These are phyloP conservation scores for Anabas testudineus DNA, from an alignment of 2,797 vertebrate species.

Conservation along the genomic window DNA sequence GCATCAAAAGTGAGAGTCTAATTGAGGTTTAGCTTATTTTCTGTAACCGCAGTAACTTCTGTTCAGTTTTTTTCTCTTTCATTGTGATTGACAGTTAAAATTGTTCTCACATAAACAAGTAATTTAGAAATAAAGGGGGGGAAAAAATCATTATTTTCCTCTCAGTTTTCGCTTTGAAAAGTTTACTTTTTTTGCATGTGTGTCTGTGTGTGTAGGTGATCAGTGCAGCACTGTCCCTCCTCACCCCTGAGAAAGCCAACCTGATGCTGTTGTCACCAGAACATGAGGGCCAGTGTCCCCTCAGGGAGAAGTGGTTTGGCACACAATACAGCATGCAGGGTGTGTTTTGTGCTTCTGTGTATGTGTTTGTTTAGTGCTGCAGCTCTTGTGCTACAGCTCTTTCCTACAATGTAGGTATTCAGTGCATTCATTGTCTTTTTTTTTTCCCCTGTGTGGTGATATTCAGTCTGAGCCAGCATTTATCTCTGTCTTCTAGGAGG, in stretches of 20 bases:
- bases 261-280: constrained; percentile 93
- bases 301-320: constrained; percentile 95
- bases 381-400: constrained; percentile 5
- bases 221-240: constrained; percentile 87
- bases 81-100: constrained; percentile 54
- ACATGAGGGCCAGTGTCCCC: constrained; percentile 92
- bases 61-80: constrained; percentile 27
- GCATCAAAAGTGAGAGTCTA: constrained; percentile 39
- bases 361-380: constrained; percentile 6
- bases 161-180: constrained; percentile 22
- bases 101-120: constrained; percentile 39
- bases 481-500: constrained; percentile 54
- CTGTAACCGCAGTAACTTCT: constrained; percentile 23
- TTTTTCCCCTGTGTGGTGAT: constrained; percentile 51
- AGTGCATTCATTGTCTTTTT: constrained; percentile 61
- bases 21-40: constrained; percentile 52
- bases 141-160: constrained; percentile 1
- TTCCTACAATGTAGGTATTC: constrained; percentile 33
- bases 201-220: constrained; percentile 86
- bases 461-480: constrained; percentile 51
- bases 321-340: constrained; percentile 95
- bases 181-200: constrained; percentile 65
- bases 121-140: constrained; percentile 23
- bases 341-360: constrained; percentile 59
- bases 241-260: constrained; percentile 92